Evolutionary conservation across 2,888 invertebrate genomes (phyloP).

Genomic region (Tholera decimalis): DNA sequence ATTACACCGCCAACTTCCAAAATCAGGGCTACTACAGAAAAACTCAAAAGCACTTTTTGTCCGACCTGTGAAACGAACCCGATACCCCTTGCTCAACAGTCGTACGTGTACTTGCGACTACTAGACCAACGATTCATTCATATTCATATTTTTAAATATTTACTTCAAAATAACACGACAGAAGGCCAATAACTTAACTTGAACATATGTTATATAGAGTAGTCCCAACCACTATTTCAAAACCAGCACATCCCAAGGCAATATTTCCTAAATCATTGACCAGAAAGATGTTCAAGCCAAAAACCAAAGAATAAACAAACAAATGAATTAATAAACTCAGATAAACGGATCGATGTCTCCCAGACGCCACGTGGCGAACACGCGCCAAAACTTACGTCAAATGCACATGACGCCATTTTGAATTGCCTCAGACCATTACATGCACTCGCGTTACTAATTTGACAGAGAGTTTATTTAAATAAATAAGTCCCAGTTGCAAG

Average conservation of each 20-base stretch:
- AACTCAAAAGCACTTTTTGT: no score
- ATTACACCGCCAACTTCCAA: no score
- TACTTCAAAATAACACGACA: no score
- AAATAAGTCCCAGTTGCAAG: not conserved
- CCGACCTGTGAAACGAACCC: no score
- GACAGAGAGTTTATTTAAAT: conserved; percentile 58
- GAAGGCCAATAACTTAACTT: no score
- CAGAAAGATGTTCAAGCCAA: conserved; percentile 2
- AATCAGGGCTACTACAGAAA: no score
- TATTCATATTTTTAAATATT: no score
- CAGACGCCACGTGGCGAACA: conserved; percentile 77
- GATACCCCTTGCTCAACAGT: no score
- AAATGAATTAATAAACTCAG: conserved; percentile 47
- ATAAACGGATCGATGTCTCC: conserved; percentile 72
- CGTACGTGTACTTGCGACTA: no score
- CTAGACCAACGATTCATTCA: no score
- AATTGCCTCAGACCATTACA: conserved; percentile 65
- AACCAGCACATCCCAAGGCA: not conserved
- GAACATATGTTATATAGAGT: no score
- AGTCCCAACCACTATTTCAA: not conserved
- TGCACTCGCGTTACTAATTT: conserved; percentile 56
- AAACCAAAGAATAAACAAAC: conserved; percentile 38
- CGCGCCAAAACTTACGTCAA: conserved; percentile 78
- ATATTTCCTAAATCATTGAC: not conserved
- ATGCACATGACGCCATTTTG: conserved; percentile 70